Base-by-base conservation (phyloP, 2,888 invertebrate genomes). In the Thera britannica region DNA sequence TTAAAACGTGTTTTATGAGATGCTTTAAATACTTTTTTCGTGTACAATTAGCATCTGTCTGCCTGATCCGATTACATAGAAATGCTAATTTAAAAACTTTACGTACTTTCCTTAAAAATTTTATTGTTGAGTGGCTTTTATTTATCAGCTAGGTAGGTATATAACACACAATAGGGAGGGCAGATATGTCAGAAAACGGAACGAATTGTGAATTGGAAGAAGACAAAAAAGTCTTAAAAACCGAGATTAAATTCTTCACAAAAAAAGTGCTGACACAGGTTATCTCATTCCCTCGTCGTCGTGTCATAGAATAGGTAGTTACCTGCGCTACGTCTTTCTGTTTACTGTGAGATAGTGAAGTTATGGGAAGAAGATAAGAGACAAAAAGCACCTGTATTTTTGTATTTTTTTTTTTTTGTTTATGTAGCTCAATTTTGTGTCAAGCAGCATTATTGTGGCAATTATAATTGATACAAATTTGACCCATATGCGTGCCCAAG, bases 231-330 rank as follows among this genome's bases (percentile, higher is more conserved):
- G 7, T 23, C 23, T 23, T 2, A 49, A 49, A 60, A 41, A 12
- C 7, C 46, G 49, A 59, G 58, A 55, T 58, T 49, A 62, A 41
- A 62, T 61, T 61, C 36, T 9, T 44, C 12, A 66, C 44, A 67
- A 61, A 64, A 62, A 63, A 58, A 49, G 41, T 60, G 52, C 7
- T 52, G 34, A 52, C 23, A 52, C 23, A 52, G 5, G 9, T 34
- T 23, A 34, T 9, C 52, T 51, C 51, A 8, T 51, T 51, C 51
- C 23, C 9, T 52, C 34, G 34, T 52, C 23, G 23, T 23, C 12
- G 7, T 23, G 23, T 23, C 23, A 23, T 23, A 23, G 23, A 51
- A 38, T 6, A 5, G 38, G 7, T 8, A 9, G 44, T 0, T 9
- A 46, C 2, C 44, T 46, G 44, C 23, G 23, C 44, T 46, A 9